These are phyloP conservation scores for Drosophila lini DNA, from an alignment of 1,140 invertebrate species.

Conservation along the genomic window DNA sequence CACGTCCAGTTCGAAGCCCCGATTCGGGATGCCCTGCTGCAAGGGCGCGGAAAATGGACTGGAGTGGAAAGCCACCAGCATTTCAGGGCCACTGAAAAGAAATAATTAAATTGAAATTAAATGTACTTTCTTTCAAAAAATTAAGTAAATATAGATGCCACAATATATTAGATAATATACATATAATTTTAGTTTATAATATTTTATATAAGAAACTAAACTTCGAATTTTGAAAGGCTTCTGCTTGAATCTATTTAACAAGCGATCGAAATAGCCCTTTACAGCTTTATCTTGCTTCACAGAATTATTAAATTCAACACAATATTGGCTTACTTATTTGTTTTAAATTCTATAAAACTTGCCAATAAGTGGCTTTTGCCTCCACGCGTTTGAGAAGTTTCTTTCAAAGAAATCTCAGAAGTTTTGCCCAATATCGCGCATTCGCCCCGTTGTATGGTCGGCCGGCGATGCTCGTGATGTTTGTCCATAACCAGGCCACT, in stretches of 20 bases:
- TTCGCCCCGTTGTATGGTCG: slow-evolving; percentile 24
- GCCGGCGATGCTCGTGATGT: slow-evolving; percentile 19
- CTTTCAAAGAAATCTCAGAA: slow-evolving; percentile 36
- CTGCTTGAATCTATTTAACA: no score
- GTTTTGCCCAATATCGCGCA: slow-evolving; percentile 42
- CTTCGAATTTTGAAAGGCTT: no score
- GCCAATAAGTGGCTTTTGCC: slow-evolving; percentile 11
- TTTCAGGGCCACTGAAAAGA: slow-evolving; percentile 88
- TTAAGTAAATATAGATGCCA: no score
- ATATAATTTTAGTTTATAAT: no score
- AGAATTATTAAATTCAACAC: slow-evolving; percentile 21
- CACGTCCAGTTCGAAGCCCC: slow-evolving; percentile 92
- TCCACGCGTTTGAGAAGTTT: slow-evolving; percentile 38
- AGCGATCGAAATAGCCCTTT: not conserved
- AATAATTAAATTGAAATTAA: not conserved
- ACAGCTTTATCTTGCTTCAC: not conserved
- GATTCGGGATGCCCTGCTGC: slow-evolving; percentile 87
- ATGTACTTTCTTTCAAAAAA: not conserved
- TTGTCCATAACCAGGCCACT: slow-evolving; percentile 59
- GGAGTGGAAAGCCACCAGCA: slow-evolving; percentile 94
- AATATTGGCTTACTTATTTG: slow-evolving; percentile 19
- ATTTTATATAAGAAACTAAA: no score
- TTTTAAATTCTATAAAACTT: slow-evolving; percentile 20
- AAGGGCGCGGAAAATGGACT: slow-evolving; percentile 91
- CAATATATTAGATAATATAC: no score